A percentile compares a stretch with the other conserved stretches of the same genome.
Conservation (phyloP, 1,140 invertebrate genomes). For the Heliconius nattereri region DNA sequence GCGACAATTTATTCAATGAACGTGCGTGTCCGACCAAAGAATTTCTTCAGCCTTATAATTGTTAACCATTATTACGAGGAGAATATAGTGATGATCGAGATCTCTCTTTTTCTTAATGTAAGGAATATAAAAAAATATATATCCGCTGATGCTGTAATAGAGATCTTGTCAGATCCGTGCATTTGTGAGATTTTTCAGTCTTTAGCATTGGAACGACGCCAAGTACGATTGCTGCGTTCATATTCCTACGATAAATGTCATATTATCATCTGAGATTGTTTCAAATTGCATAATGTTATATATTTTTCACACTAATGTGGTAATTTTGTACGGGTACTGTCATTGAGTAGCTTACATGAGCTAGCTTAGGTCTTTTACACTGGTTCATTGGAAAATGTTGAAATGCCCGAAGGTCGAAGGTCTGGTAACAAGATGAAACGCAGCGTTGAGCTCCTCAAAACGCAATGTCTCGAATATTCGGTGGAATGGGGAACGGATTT, state of each 20-base stretch:
- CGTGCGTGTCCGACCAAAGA: too few relatives aligned
- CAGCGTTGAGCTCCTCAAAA: too few relatives aligned
- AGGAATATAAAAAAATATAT: background rate
- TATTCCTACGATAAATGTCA: constrained; percentile 27
- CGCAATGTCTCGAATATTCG: too few relatives aligned
- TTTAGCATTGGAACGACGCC: constrained; percentile 20
- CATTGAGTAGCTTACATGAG: background rate
- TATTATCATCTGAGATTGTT: constrained; percentile 23
- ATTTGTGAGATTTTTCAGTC: constrained; percentile 25
- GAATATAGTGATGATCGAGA: background rate
- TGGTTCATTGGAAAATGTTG: background rate
- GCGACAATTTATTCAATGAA: too few relatives aligned
- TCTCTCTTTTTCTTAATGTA: background rate
- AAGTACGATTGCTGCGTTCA: constrained; percentile 27
- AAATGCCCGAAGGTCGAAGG: too few relatives aligned
- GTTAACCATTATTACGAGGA: background rate
- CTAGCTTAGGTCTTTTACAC: background rate
- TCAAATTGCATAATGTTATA: constrained; percentile 13
- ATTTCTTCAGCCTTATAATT: too few relatives aligned
- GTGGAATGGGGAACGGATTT: too few relatives aligned
- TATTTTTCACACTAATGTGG: background rate
- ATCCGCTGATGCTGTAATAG: background rate
- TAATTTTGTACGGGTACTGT: background rate
- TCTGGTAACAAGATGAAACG: background rate
- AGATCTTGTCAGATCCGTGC: constrained; percentile 10